Evolutionary conservation across 2,113 vertebrate genomes (phyloP).

Genomic region (Gobius niger): DNA sequence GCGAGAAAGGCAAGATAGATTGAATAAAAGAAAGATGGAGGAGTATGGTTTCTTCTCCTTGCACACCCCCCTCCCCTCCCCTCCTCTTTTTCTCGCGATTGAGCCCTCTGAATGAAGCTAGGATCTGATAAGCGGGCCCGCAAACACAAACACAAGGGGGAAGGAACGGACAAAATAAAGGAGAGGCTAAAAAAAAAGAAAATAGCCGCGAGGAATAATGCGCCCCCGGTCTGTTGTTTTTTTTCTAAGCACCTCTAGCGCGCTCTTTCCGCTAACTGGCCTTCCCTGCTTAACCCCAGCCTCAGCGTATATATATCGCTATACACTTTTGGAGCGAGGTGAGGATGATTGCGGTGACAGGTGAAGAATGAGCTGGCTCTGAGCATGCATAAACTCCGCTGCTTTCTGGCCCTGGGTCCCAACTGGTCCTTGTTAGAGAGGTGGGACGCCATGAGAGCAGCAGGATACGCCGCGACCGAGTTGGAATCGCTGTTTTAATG

Average conservation of each 20-base stretch:
- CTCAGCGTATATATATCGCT: slow-evolving; percentile 15
- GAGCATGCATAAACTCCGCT: slow-evolving; percentile 47
- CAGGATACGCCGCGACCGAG: no score
- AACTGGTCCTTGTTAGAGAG: slow-evolving; percentile 41
- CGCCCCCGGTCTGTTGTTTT: slow-evolving; percentile 26
- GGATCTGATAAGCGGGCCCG: slow-evolving; percentile 71
- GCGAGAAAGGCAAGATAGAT: slow-evolving; percentile 46
- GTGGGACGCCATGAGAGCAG: slow-evolving; percentile 19
- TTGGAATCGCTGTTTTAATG: no score
- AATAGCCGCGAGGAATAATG: slow-evolving; percentile 47
- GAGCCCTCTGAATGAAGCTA: slow-evolving; percentile 51
- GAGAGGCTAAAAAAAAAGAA: slow-evolving; percentile 37
- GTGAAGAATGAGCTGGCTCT: slow-evolving; percentile 62
- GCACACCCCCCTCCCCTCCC: background rate
- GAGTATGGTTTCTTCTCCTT: slow-evolving; percentile 62
- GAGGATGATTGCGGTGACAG: slow-evolving; percentile 67
- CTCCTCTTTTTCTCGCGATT: no score
- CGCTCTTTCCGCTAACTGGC: slow-evolving; percentile 19
- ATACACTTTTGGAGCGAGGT: slow-evolving; percentile 20
- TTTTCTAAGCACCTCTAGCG: slow-evolving; percentile 32
- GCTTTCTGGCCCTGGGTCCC: slow-evolving; percentile 16
- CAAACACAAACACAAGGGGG: slow-evolving; percentile 66
- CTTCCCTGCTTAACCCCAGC: slow-evolving; percentile 14
- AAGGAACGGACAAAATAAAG: slow-evolving; percentile 56
- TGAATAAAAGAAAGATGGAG: slow-evolving; percentile 61